Evolutionary conservation across 2,888 invertebrate species (phyloP).

Genomic region (Acleris literana): DNA sequence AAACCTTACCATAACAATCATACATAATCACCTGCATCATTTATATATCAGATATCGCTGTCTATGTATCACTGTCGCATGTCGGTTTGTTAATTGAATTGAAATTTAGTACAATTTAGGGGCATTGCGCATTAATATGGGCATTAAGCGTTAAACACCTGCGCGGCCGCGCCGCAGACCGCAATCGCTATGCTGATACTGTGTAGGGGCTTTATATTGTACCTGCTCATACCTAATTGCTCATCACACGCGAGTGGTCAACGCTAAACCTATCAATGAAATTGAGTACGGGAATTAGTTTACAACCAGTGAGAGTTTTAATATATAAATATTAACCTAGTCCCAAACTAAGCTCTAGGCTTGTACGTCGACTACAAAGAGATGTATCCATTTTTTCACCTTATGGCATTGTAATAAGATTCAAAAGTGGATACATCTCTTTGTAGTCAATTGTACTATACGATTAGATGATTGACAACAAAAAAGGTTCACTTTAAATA

Average conservation of each 20-base stretch:
- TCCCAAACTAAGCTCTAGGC: too few relatives aligned
- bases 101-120: conserved; percentile 28
- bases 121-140: conserved; percentile 20
- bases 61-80: conserved; percentile 1
- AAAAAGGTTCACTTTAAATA: too few relatives aligned
- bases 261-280: neutral
- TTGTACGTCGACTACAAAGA: too few relatives aligned
- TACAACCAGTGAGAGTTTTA: too few relatives aligned
- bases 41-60: neutral
- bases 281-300: neutral
- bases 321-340: too few relatives aligned
- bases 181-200: conserved; percentile 18
- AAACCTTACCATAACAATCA: too few relatives aligned
- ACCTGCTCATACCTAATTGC: neutral
- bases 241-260: conserved; percentile 5
- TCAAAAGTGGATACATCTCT: too few relatives aligned
- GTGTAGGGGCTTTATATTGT: neutral
- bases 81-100: conserved; percentile 27
- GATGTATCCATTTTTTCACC: too few relatives aligned
- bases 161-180: conserved; percentile 26
- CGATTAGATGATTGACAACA: too few relatives aligned
- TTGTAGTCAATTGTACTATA: too few relatives aligned
- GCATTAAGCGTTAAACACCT: conserved; percentile 34
- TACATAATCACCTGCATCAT: neutral
- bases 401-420: too few relatives aligned